Evolutionary conservation across 2,888 invertebrate genomes (phyloP).

Genomic region (Oasisia sp.): DNA sequence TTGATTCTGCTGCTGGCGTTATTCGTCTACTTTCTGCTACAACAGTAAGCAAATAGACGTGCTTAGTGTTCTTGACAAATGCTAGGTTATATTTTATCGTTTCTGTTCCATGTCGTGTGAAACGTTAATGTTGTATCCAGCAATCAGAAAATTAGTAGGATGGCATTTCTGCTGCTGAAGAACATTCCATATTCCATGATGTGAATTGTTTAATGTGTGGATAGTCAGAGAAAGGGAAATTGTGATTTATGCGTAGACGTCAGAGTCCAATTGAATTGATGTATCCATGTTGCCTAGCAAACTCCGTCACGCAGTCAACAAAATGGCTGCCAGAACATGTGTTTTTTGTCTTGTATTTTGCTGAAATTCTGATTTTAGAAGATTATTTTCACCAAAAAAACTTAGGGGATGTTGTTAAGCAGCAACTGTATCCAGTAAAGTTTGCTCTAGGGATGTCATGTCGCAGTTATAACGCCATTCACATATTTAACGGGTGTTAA

Average conservation of each 20-base stretch:
- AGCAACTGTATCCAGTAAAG: too few species aligned
- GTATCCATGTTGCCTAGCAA: too few species aligned
- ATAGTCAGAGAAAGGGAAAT: not conserved
- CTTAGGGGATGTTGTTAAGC: too few species aligned
- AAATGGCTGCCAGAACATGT: too few species aligned
- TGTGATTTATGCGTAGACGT: not conserved
- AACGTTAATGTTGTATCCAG: not conserved
- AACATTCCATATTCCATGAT: not conserved
- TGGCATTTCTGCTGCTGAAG: not conserved
- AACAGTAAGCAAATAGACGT: conserved; percentile 1
- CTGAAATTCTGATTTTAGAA: too few species aligned
- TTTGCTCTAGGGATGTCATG: too few species aligned
- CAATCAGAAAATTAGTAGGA: not conserved
- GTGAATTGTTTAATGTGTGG: not conserved
- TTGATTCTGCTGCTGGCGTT: conserved; percentile 34
- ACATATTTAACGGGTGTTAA: too few species aligned
- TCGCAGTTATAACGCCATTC: too few species aligned
- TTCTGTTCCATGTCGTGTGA: not conserved
- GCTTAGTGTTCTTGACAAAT: not conserved
- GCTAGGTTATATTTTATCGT: not conserved
- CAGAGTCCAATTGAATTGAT: not conserved
- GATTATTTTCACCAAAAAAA: too few species aligned
- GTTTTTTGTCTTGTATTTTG: too few species aligned
- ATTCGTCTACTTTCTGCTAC: conserved; percentile 37
- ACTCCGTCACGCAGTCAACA: too few species aligned